Conservation (phyloP, 2,888 invertebrate genomes). For the Margaritifera margaritifera region DNA sequence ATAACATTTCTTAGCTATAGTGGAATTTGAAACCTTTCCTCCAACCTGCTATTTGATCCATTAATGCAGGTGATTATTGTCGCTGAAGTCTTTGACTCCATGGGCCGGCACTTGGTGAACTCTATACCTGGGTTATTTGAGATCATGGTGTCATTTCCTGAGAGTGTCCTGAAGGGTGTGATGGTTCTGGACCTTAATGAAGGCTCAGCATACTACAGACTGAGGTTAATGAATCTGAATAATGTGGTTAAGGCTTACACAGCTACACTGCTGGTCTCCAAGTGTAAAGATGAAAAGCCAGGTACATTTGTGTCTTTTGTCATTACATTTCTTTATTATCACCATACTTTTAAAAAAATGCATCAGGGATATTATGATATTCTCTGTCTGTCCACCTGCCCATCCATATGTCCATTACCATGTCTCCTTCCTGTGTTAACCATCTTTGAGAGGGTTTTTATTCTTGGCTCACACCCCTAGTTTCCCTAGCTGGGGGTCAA, state of each 20-base stretch:
- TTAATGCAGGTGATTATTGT: conserved; percentile 48
- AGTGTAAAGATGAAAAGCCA: conserved; percentile 35
- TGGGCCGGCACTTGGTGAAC: conserved; percentile 53
- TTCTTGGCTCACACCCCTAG: too few relatives aligned
- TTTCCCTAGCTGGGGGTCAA: too few relatives aligned
- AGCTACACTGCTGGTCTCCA: conserved; percentile 41
- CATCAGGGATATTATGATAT: too few relatives aligned
- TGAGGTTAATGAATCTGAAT: conserved; percentile 51
- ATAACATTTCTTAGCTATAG: too few relatives aligned
- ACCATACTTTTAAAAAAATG: too few relatives aligned
- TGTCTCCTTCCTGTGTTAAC: too few relatives aligned
- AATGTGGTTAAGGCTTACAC: conserved; percentile 53
- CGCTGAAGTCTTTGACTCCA: conserved; percentile 49
- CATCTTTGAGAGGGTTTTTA: too few relatives aligned
- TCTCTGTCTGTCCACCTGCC: too few relatives aligned
- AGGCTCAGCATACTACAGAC: conserved; percentile 54
- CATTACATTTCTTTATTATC: too few relatives aligned
- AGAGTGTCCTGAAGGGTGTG: conserved; percentile 53
- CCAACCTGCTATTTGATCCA: neutral
- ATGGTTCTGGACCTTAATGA: conserved; percentile 52
- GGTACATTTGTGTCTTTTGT: conserved; percentile 21
- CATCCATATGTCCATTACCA: too few relatives aligned
- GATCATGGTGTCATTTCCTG: conserved; percentile 55
- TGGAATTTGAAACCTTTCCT: neutral
- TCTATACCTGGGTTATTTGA: conserved; percentile 54